Conservation (phyloP, 1,140 invertebrate genomes). For the Lerema accius region DNA sequence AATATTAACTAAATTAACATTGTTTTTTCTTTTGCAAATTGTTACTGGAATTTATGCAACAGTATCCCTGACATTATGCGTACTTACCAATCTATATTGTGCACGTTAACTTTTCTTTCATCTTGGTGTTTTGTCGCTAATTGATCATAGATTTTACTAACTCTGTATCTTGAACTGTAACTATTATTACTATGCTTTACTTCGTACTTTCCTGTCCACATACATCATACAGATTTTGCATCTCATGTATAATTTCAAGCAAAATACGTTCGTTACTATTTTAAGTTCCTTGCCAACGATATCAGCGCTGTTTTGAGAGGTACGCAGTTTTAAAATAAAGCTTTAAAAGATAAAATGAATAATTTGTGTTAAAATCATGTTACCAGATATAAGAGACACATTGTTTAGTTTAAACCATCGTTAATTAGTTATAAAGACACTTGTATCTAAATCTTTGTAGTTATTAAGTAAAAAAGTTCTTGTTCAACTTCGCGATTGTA, state of each 20-base stretch:
- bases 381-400: not conserved
- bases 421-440: not conserved
- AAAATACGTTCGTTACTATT: constrained; percentile 25
- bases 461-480: not conserved
- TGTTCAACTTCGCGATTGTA: not conserved
- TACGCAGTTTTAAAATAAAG: not conserved
- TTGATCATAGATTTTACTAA: constrained; percentile 29
- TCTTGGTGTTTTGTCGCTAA: constrained; percentile 25
- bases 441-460: constrained; percentile 1
- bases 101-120: constrained; percentile 54
- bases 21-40: constrained; percentile 13
- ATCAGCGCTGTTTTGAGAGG: not conserved
- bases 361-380: constrained; percentile 1
- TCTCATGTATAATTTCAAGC: constrained; percentile 19
- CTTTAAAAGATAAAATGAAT: not conserved
- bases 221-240: constrained; percentile 16
- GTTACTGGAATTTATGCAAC: constrained; percentile 54
- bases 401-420: not conserved
- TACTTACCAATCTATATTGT: constrained; percentile 47
- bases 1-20: too few species aligned
- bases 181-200: constrained; percentile 6
- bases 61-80: constrained; percentile 32
- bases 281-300: constrained; percentile 18
- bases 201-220: constrained; percentile 10
- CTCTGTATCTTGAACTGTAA: constrained; percentile 23